A percentile compares a stretch with the other conserved stretches of the same genome.
Conservation (phyloP, 2,797 vertebrate species). For the Nothura maculosa region DNA sequence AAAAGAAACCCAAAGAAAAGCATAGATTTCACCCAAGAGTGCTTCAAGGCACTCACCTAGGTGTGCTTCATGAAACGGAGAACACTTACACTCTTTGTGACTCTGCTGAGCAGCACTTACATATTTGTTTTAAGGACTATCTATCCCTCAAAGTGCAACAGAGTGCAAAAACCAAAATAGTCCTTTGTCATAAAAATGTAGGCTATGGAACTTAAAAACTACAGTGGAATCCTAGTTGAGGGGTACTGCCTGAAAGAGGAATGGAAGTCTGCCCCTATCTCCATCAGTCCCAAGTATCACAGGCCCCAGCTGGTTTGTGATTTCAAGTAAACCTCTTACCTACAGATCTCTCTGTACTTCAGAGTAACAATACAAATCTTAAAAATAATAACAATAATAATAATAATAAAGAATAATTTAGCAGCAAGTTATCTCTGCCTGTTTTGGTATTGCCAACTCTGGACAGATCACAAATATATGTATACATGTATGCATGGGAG, state of each 20-base stretch:
- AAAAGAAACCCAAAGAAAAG: too few species aligned
- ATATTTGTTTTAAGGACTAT: background rate
- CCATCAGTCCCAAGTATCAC: background rate
- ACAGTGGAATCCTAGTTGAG: background rate
- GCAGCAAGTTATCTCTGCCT: background rate
- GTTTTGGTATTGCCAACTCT: background rate
- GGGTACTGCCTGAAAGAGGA: background rate
- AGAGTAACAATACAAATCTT: background rate
- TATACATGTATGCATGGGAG: rapidly evolving
- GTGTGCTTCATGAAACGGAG: background rate
- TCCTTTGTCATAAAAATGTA: background rate
- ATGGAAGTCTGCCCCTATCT: background rate
- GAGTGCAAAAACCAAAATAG: background rate
- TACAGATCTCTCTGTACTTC: background rate
- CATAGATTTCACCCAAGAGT: background rate
- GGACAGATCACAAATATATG: background rate
- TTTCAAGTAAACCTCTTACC: background rate
- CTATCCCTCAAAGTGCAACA: background rate
- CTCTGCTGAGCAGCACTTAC: background rate
- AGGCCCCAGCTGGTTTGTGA: background rate
- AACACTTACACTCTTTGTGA: background rate
- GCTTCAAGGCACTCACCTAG: background rate
- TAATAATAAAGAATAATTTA: background rate
- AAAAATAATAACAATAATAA: background rate
- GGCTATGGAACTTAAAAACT: background rate